These are phyloP conservation scores for Drosophila cyrtoloma DNA, from an alignment of 2,888 invertebrate species.

Conservation along the genomic window DNA sequence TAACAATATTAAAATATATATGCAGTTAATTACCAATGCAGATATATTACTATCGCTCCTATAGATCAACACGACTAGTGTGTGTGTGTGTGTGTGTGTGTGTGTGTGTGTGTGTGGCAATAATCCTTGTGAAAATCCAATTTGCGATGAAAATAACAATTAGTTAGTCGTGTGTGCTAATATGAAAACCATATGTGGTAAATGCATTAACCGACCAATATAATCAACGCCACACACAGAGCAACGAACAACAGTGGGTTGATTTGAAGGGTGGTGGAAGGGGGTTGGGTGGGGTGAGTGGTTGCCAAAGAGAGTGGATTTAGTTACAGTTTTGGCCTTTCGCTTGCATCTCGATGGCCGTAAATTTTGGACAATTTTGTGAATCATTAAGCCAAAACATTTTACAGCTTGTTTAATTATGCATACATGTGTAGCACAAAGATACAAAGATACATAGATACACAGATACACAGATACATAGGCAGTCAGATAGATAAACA, in stretches of 20 bases:
- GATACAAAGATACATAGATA: constrained; percentile 24
- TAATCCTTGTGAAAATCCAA: constrained; percentile 74
- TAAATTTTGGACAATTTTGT: constrained; percentile 75
- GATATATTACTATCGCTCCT: constrained; percentile 19
- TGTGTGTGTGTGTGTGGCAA: constrained; percentile 38
- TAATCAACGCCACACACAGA: constrained; percentile 57
- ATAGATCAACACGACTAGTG: constrained; percentile 35
- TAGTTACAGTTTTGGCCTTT: constrained; percentile 36
- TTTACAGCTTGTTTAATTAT: constrained; percentile 80
- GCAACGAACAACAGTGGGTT: neutral
- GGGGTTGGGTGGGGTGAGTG: neutral
- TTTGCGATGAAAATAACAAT: constrained; percentile 79
- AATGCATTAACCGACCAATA: constrained; percentile 70
- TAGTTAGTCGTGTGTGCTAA: constrained; percentile 68
- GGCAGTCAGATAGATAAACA: constrained; percentile 22
- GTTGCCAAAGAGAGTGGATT: neutral
- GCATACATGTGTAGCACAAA: constrained; percentile 59
- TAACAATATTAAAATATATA: constrained; percentile 41
- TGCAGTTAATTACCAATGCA: constrained; percentile 7
- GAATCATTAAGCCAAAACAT: constrained; percentile 80
- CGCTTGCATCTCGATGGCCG: constrained; percentile 40
- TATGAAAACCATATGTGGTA: constrained; percentile 63
- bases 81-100: constrained; percentile 24
- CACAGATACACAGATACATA: constrained; percentile 21
- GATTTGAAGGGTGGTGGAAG: too few species aligned